These are phyloP conservation scores for Miniopterus natalensis DNA, from an alignment of 2,113 vertebrate genomes.

Conservation along the genomic window DNA sequence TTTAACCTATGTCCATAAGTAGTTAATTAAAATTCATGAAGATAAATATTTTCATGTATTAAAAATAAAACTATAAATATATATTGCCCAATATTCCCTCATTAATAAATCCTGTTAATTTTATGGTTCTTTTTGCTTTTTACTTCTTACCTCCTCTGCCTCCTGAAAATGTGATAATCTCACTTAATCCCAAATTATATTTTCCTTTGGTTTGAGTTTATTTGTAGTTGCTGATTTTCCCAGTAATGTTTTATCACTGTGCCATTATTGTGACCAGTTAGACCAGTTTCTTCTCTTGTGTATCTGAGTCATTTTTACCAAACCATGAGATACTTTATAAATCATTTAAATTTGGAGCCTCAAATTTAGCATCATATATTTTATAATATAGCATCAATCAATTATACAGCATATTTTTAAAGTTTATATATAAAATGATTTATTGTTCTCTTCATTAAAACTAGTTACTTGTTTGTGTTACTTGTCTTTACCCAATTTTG, in stretches of 20 bases:
- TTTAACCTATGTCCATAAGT: not conserved
- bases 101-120: slow-evolving; percentile 17
- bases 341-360: not conserved
- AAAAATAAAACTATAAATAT: not conserved
- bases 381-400: not conserved
- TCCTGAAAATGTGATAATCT: slow-evolving; percentile 43
- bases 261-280: slow-evolving; percentile 27
- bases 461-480: slow-evolving; percentile 19
- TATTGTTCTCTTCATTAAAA: slow-evolving; percentile 31
- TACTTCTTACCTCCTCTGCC: not conserved
- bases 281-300: not conserved
- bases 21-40: slow-evolving; percentile 36
- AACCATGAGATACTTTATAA: slow-evolving; percentile 12
- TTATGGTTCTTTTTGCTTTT: slow-evolving; percentile 30
- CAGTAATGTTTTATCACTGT: not conserved
- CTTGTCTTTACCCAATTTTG: slow-evolving; percentile 52
- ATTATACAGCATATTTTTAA: not conserved
- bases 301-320: slow-evolving; percentile 42
- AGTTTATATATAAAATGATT: slow-evolving; percentile 36
- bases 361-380: slow-evolving; percentile 11
- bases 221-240: slow-evolving; percentile 18
- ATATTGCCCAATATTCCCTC: not conserved
- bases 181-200: slow-evolving; percentile 48
- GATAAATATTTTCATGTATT: slow-evolving; percentile 38
- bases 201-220: slow-evolving; percentile 21